Conservation (phyloP, 2,888 invertebrate genomes). For the Pollenia labialis region DNA sequence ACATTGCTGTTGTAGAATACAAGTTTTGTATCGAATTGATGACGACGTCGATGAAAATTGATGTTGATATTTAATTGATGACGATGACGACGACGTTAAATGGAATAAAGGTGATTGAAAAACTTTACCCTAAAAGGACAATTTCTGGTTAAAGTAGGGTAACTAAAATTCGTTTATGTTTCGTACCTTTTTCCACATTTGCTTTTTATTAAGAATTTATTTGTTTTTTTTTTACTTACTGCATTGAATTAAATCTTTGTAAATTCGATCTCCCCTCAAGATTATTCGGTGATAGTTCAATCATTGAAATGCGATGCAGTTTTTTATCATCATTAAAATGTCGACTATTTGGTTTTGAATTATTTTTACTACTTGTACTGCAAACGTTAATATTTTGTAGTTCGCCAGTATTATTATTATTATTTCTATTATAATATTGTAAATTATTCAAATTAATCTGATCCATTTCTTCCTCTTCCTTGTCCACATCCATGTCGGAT, state of each 20-base stretch:
- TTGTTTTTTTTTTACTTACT: conserved; percentile 67
- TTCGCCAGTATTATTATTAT: neutral
- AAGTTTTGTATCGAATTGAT: too few species aligned
- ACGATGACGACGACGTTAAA: too few species aligned
- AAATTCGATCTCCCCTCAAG: conserved; percentile 27
- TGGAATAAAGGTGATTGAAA: too few species aligned
- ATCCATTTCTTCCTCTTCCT: conserved; percentile 34
- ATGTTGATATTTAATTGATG: too few species aligned
- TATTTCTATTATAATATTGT: neutral
- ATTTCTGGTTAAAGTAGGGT: too few species aligned
- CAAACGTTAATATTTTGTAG: neutral
- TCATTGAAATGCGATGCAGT: conserved; percentile 76
- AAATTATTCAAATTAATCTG: neutral
- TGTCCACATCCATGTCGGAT: conserved; percentile 70
- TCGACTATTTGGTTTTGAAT: neutral
- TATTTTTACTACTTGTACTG: neutral
- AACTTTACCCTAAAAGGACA: too few species aligned
- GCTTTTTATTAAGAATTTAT: neutral
- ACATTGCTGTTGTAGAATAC: too few species aligned
- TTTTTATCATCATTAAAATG: conserved; percentile 50
- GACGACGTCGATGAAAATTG: too few species aligned
- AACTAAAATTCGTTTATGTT: too few species aligned
- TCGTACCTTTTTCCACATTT: neutral
- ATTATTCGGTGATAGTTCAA: conserved; percentile 71
- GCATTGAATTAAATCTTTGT: conserved; percentile 65